Evolutionary conservation across 1,140 invertebrate species (phyloP).

Genomic region (Archegozetes longisetosus): DNA sequence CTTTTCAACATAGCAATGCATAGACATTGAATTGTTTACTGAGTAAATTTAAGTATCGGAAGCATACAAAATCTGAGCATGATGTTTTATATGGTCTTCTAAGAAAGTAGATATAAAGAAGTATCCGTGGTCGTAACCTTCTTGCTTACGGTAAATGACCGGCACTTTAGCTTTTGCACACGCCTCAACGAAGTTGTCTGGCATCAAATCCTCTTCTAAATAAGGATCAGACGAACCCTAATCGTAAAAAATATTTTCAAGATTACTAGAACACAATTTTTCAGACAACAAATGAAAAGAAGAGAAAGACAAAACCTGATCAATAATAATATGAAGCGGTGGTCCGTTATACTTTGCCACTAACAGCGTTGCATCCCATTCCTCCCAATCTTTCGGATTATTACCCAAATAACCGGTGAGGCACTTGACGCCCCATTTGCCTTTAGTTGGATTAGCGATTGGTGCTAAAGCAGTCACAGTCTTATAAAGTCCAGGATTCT

Average conservation of each 20-base stretch:
- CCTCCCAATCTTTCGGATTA: conserved; percentile 46
- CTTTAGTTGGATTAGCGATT: conserved; percentile 70
- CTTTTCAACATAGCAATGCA: too few relatives aligned
- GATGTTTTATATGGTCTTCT: conserved; percentile 79
- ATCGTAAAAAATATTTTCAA: conserved; percentile 23
- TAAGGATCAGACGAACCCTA: conserved; percentile 39
- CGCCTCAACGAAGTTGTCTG: conserved; percentile 62
- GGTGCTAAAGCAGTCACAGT: conserved; percentile 93
- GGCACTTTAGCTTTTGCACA: conserved; percentile 50
- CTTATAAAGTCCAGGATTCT: conserved; percentile 75
- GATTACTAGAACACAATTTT: neutral
- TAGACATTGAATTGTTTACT: too few relatives aligned
- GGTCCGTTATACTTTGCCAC: conserved; percentile 70
- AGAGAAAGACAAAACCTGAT: conserved; percentile 54
- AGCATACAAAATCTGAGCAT: conserved; percentile 27
- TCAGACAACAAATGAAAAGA: conserved; percentile 2
- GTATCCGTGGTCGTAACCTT: conserved; percentile 91
- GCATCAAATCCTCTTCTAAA: conserved; percentile 63
- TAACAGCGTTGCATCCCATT: conserved; percentile 76
- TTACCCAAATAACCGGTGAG: conserved; percentile 71
- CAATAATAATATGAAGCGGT: conserved; percentile 62
- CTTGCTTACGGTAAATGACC: conserved; percentile 55
- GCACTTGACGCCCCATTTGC: conserved; percentile 74
- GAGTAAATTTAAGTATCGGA: neutral
- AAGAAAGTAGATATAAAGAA: conserved; percentile 88